Conservation (phyloP, 2,113 vertebrate species). For the Ochotona curzoniae region DNA sequence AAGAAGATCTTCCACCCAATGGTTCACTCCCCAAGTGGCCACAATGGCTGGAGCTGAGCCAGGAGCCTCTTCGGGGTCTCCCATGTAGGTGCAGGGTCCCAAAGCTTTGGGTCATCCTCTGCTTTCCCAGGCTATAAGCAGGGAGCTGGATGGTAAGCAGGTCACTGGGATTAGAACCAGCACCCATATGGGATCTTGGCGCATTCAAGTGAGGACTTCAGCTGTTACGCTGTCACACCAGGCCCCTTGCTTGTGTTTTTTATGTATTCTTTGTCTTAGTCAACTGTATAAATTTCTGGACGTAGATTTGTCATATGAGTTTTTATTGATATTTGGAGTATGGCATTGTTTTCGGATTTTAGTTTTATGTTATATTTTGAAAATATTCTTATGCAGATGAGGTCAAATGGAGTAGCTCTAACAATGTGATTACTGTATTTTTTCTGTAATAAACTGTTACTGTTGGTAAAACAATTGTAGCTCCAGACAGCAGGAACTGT, state of each 20-base stretch:
- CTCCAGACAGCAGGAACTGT: not conserved
- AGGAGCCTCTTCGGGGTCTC: too few relatives aligned
- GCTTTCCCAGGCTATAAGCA: too few relatives aligned
- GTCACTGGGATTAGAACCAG: too few relatives aligned
- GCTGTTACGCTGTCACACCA: too few relatives aligned
- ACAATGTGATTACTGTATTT: slow-evolving; percentile 1
- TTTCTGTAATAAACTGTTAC: not conserved
- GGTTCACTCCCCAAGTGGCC: too few relatives aligned
- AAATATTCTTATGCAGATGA: not conserved
- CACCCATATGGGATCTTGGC: too few relatives aligned
- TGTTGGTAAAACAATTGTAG: not conserved
- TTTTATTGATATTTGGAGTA: slow-evolving; percentile 6
- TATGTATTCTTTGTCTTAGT: slow-evolving; percentile 12
- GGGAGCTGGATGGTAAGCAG: too few relatives aligned
- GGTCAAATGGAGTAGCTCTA: not conserved
- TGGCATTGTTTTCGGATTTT: slow-evolving; percentile 27
- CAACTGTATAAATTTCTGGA: not conserved
- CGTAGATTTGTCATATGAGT: not conserved
- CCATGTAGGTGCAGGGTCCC: too few relatives aligned
- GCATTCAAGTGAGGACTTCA: too few relatives aligned
- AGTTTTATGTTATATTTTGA: slow-evolving; percentile 5
- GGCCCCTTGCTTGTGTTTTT: not conserved
- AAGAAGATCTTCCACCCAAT: too few relatives aligned
- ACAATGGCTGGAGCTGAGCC: too few relatives aligned
- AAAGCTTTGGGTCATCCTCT: too few relatives aligned